Base-by-base conservation (phyloP, 2,888 invertebrate species). In the Toxonevra muliebris region DNA sequence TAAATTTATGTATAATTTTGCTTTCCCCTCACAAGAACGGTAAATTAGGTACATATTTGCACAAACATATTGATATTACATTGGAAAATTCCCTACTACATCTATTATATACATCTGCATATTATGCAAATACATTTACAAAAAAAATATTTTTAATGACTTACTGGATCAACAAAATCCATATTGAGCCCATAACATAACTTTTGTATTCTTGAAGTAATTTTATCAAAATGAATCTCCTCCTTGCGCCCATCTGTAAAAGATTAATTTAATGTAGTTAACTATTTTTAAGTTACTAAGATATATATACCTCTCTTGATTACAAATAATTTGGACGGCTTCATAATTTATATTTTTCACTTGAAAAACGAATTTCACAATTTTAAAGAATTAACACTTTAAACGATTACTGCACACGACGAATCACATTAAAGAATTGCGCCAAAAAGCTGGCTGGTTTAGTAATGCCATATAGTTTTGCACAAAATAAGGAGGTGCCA, bases 131-230 rank as follows among this genome's bases (percentile, higher is more conserved):
- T 30, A 30, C 30, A 30, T 43, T 20, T 13, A 61, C 19, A 54
- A 41, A 48, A 10, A n/a, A 48, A 50, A 52, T 52, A 11, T 12
- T 50, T 41, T 19, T 12, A 43, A 13, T 0, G 68, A 88, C 91
- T 90, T 88, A 97, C 97, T 42, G 98, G 97, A 84, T 98, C 97
- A 30, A 99, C 92, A 87, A 93, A 98, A 73, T 98, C 96, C 92
- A 93, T 93, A 83, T 98, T 95, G 61, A 99, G 87, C 20, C 96
- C 96, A 87, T 98, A 97, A 82, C 98, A 97, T 66, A 98, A 88
- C 82, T 98, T 98, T 79, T 93, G 91, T 60, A 99, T 95, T 78
- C 98, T 89, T 1, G 96, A 96, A 0, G 98, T 98, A 70, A 99
- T 99, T 88, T 99, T 99, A 85, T 99, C 98, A 82, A 98, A 93